Conservation (phyloP, 1,140 invertebrate species). For the Euura lappo region DNA sequence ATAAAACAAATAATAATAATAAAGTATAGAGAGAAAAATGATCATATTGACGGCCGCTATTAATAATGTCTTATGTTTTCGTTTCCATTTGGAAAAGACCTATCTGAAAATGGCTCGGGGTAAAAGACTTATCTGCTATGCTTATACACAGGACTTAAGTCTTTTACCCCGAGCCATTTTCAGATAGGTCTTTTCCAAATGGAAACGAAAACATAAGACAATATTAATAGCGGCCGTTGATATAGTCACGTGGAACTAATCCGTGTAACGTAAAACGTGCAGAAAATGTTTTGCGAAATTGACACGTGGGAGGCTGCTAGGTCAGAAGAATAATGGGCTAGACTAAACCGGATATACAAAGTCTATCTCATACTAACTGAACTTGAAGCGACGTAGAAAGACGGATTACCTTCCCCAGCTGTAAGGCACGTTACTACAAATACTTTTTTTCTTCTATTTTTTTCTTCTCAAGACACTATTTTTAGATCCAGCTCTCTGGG, state of each 20-base stretch:
- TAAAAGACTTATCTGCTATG: too few relatives aligned
- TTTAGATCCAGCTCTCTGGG: not conserved
- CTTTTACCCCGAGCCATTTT: too few relatives aligned
- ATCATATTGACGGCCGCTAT: too few relatives aligned
- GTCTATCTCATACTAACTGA: not conserved
- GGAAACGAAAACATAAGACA: too few relatives aligned
- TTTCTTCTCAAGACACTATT: not conserved
- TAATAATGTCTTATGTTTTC: too few relatives aligned
- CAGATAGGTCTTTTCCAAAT: too few relatives aligned
- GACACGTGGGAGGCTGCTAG: not conserved
- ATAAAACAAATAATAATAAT: not conserved
- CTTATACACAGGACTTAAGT: too few relatives aligned
- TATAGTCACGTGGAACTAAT: not conserved
- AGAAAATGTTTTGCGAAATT: not conserved
- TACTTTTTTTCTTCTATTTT: not conserved
- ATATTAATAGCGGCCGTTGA: too few relatives aligned
- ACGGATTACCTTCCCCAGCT: not conserved
- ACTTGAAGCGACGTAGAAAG: conserved; percentile 1
- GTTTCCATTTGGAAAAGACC: too few relatives aligned
- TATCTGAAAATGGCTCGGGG: too few relatives aligned
- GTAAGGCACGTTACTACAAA: not conserved
- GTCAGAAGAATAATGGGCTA: not conserved
- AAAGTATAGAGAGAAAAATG: not conserved
- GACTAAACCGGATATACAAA: not conserved
- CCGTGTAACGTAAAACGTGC: not conserved